A percentile compares a stretch with the other conserved stretches of the same genome.
Evolutionary conservation across 2,888 invertebrate species (phyloP).

Genomic region (Himalopsyche japonica): DNA sequence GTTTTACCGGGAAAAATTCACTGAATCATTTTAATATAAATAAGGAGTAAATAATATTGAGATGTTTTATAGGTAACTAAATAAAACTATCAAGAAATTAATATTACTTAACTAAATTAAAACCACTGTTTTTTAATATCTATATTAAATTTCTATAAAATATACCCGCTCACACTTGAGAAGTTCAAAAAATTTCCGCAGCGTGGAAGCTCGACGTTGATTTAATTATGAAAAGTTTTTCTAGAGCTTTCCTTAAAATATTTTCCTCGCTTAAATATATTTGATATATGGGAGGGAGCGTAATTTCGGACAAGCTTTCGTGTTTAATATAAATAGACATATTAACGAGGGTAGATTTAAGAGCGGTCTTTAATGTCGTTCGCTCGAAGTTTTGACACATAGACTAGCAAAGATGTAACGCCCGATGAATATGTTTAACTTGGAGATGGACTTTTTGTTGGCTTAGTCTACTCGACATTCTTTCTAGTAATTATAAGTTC

Average conservation of each 20-base stretch:
- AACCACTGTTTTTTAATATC: too few species aligned
- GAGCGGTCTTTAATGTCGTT: neutral
- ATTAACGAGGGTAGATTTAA: slow-evolving; percentile 1
- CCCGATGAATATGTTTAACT: neutral
- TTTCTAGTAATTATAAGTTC: neutral
- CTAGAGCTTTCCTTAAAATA: slow-evolving; percentile 4
- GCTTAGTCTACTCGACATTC: neutral
- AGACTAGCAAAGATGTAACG: neutral
- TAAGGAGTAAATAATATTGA: too few species aligned
- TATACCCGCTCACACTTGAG: too few species aligned
- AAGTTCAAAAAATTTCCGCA: neutral
- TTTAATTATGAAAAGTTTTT: slow-evolving; percentile 24
- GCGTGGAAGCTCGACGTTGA: neutral
- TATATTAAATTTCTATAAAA: too few species aligned
- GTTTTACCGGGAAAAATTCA: too few species aligned
- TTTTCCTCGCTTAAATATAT: slow-evolving; percentile 21
- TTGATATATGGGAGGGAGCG: slow-evolving; percentile 18
- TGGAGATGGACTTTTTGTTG: neutral
- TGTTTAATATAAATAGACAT: slow-evolving; percentile 6
- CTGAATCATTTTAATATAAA: too few species aligned
- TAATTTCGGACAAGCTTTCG: slow-evolving; percentile 13
- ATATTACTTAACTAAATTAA: too few species aligned
- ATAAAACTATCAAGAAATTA: too few species aligned
- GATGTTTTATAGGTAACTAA: too few species aligned
- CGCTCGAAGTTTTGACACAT: neutral